phyloP scores from a whole-genome alignment of 2,797 vertebrate genomes.

The Pseudotriccus pelzelni region DNA sequence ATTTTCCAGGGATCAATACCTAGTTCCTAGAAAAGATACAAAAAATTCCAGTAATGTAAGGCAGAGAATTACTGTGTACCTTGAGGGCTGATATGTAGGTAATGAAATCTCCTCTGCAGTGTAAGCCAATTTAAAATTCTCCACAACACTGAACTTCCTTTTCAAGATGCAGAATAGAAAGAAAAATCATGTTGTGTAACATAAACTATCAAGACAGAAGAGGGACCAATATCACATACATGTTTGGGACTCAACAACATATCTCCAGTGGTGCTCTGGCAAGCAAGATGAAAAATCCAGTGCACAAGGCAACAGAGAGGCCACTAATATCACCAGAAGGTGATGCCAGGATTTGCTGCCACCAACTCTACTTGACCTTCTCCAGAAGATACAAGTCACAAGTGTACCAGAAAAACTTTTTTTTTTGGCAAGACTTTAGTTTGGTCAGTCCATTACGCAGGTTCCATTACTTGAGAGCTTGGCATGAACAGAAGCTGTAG shows the following conservation, averaged over 20 bases:
- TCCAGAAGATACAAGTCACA: neutral
- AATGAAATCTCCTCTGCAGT: constrained; percentile 1
- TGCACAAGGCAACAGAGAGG: neutral
- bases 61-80: neutral
- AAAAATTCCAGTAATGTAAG: constrained; percentile 44
- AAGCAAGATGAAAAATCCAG: neutral
- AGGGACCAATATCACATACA: neutral
- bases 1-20: constrained; percentile 54
- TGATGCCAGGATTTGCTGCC: neutral
- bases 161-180: neutral
- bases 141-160: neutral
- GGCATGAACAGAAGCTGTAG: neutral
- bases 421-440: neutral
- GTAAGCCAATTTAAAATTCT: neutral
- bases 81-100: neutral
- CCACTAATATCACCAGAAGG: neutral
- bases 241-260: neutral
- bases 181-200: neutral
- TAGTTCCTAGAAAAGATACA: constrained; percentile 51
- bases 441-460: neutral
- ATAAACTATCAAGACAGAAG: neutral
- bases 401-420: neutral
- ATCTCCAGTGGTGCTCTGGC: neutral
- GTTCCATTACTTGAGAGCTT: neutral
- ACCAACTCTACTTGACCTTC: neutral